Conservation (phyloP, 2,113 vertebrate genomes). For the Bos taurus region ARS-UCD2.0 NC_037332.1:96073501-96074000, state of each 20-base stretch:
- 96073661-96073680: not conserved
- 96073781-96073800: not conserved
- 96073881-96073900: not conserved
- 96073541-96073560: not conserved
- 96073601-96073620: fast-evolving
- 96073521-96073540: not conserved
- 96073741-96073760: not conserved
- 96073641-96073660: not conserved
- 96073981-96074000: not conserved
- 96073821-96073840: not conserved
- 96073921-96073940: not conserved
- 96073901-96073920: not conserved
- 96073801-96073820: not conserved
- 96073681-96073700: not conserved
- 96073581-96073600: not conserved
- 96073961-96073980: not conserved
- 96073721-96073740: not conserved
- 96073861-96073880: not conserved
- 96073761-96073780: not conserved
- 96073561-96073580: not conserved
- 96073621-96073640: not conserved
- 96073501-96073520: not conserved
- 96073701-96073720: not conserved
- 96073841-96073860: not conserved
- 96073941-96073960: not conserved